phyloP scores from a whole-genome alignment of 2,113 vertebrate species.

The Thalassoma bifasciatum region DNA sequence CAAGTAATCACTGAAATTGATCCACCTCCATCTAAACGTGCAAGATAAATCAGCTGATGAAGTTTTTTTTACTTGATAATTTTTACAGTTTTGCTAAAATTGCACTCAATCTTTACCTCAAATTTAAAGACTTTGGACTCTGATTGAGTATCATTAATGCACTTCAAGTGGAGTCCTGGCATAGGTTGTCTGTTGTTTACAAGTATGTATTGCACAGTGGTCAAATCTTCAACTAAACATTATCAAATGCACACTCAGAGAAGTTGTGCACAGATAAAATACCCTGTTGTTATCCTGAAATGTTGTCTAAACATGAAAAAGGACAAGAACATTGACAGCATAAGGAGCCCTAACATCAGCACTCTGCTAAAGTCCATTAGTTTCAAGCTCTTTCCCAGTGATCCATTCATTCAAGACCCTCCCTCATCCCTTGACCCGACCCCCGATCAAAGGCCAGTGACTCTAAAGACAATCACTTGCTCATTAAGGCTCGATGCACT shows the following conservation, averaged over 20 bases:
- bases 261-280: background rate
- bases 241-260: background rate
- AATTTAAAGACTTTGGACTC: background rate
- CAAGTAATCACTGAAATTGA: slow-evolving; percentile 21
- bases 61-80: background rate
- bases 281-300: too few relatives aligned
- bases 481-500: slow-evolving; percentile 76
- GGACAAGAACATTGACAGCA: background rate
- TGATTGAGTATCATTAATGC: background rate
- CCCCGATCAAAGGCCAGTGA: slow-evolving; percentile 70
- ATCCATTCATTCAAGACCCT: slow-evolving; percentile 25
- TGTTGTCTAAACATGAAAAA: too few relatives aligned
- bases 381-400: background rate
- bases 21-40: background rate
- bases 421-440: slow-evolving; percentile 36
- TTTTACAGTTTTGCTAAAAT: slow-evolving; percentile 15
- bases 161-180: slow-evolving; percentile 21
- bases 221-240: slow-evolving; percentile 45
- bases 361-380: background rate
- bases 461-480: slow-evolving; percentile 81
- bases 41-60: slow-evolving; percentile 9
- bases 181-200: slow-evolving; percentile 18
- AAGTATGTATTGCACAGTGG: slow-evolving; percentile 50
- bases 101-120: slow-evolving; percentile 6
- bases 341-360: background rate